A percentile compares a stretch with the other conserved stretches of the same genome.
These are phyloP conservation scores for Probosciger aterrimus DNA, from an alignment of 2,113 vertebrate species.

Conservation along the genomic window DNA sequence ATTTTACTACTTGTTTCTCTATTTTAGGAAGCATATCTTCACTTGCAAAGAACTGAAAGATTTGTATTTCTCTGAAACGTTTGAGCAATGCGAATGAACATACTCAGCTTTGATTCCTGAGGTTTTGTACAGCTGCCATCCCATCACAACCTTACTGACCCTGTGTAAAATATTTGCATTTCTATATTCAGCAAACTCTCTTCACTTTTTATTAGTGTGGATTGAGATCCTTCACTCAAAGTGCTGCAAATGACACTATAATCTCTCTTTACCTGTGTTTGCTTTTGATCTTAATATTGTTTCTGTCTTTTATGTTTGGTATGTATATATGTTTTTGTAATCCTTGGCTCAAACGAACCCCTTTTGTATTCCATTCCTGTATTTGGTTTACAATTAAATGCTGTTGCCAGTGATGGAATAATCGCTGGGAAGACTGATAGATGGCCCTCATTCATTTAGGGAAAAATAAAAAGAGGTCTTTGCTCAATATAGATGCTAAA, in stretches of 20 bases:
- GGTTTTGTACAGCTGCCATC: neutral
- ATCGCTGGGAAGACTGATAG: neutral
- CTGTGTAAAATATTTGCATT: neutral
- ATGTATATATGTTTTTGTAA: conserved; percentile 58
- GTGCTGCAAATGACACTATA: neutral
- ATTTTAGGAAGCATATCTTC: conserved; percentile 9
- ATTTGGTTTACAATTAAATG: conserved; percentile 59
- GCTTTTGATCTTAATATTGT: neutral
- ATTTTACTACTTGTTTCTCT: neutral
- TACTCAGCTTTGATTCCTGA: neutral
- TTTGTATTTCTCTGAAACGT: neutral
- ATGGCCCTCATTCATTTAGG: neutral
- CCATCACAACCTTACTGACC: neutral
- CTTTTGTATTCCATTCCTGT: conserved; percentile 35
- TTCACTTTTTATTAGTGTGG: neutral
- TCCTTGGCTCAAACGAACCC: neutral
- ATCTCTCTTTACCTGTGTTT: neutral
- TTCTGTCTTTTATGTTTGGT: conserved; percentile 13
- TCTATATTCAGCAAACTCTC: neutral
- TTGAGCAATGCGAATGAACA: neutral
- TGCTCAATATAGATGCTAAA: neutral
- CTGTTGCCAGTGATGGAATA: neutral
- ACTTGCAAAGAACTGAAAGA: neutral
- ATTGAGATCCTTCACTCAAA: neutral
- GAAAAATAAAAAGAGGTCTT: neutral